These are phyloP conservation scores for Ceratotherium simum DNA, from an alignment of 2,113 vertebrate genomes.

Conservation along the genomic window DNA sequence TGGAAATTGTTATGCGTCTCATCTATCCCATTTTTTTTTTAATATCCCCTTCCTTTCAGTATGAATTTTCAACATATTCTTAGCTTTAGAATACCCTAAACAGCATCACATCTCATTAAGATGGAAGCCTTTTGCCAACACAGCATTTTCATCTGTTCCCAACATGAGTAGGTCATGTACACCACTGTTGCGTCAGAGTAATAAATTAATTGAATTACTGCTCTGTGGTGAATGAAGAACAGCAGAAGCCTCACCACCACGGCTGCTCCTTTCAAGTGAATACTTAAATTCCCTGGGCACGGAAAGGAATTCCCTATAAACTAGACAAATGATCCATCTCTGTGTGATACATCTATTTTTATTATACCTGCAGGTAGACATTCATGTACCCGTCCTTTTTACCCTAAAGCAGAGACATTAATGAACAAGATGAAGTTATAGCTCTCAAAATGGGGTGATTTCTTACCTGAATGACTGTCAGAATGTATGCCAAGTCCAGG, in stretches of 20 bases:
- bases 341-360: slow-evolving; percentile 59
- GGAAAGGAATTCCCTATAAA: slow-evolving; percentile 76
- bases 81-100: slow-evolving; percentile 38
- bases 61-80: slow-evolving; percentile 17
- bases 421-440: slow-evolving; percentile 59
- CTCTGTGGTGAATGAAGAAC: slow-evolving; percentile 57
- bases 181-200: slow-evolving; percentile 52
- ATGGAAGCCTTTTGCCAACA: slow-evolving; percentile 63
- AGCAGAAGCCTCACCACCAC: slow-evolving; percentile 59
- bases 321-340: slow-evolving; percentile 53
- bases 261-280: slow-evolving; percentile 58
- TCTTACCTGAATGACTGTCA: slow-evolving; percentile 62
- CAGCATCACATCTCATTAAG: slow-evolving; percentile 64
- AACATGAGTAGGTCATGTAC: slow-evolving; percentile 44
- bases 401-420: slow-evolving; percentile 70
- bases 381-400: slow-evolving; percentile 57
- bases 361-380: slow-evolving; percentile 66
- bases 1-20: background rate
- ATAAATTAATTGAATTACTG: slow-evolving; percentile 80
- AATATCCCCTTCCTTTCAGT: background rate
- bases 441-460: slow-evolving; percentile 62
- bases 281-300: slow-evolving; percentile 44
- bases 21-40: background rate
- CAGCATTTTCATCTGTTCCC: slow-evolving; percentile 60
- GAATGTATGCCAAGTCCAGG: slow-evolving; percentile 8